Conservation (phyloP, 2,113 vertebrate species). For the Anarhynchus alexandrinus region DNA sequence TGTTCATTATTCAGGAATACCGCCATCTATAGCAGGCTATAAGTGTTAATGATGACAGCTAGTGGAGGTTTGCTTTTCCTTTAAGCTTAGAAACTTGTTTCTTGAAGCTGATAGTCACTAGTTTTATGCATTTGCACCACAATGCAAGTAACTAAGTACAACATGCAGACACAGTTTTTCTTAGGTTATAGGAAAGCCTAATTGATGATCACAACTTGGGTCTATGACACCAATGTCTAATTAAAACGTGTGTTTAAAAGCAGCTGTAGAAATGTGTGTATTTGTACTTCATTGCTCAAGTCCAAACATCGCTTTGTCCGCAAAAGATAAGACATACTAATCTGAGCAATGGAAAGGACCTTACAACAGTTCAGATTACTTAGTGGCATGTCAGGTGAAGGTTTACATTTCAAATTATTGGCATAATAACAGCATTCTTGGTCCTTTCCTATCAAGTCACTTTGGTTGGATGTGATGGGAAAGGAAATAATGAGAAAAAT, state of each 20-base stretch:
- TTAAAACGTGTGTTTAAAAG: background rate
- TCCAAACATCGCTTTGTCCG: background rate
- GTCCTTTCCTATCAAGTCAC: background rate
- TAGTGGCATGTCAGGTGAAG: background rate
- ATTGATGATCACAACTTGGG: background rate
- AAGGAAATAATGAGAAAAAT: background rate
- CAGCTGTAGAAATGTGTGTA: background rate
- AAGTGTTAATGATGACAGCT: background rate
- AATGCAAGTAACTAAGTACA: background rate
- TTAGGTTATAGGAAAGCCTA: background rate
- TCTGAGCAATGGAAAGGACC: background rate
- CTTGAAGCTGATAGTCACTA: background rate
- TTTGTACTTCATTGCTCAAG: background rate
- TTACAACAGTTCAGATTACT: background rate
- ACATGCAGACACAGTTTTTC: background rate
- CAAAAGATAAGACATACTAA: background rate
- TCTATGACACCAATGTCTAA: background rate
- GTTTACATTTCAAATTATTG: background rate
- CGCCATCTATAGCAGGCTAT: background rate
- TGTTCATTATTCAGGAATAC: background rate
- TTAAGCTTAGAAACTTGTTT: background rate
- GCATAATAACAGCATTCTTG: background rate
- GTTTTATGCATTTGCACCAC: background rate
- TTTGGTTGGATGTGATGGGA: rapidly evolving
- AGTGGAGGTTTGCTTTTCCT: background rate